A percentile compares a stretch with the other conserved stretches of the same genome.
These are phyloP conservation scores for Yponomeuta plumbellus DNA, from an alignment of 2,888 invertebrate species.

Conservation along the genomic window DNA sequence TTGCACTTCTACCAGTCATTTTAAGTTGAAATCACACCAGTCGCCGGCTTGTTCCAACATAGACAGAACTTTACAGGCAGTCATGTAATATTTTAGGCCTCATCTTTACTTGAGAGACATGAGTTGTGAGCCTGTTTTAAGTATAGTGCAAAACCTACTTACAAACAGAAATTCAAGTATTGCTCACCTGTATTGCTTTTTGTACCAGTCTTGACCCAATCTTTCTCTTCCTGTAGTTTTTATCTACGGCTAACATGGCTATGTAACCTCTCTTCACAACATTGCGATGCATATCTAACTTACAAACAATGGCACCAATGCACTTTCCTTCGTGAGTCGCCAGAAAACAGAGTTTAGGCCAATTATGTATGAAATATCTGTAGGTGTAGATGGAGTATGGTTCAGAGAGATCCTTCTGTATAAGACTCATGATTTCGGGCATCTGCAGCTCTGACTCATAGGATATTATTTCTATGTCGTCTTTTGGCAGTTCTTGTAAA, in stretches of 20 bases:
- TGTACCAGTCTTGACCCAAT: constrained; percentile 92
- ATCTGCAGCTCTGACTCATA: constrained; percentile 98
- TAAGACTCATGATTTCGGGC: constrained; percentile 99
- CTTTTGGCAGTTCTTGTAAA: constrained; percentile 38
- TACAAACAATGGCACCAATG: constrained; percentile 99
- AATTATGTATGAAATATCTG: constrained; percentile 99
- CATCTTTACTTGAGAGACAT: no score
- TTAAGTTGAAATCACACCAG: no score
- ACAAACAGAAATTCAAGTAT: constrained; percentile 11
- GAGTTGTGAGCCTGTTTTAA: no score
- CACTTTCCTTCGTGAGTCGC: constrained; percentile 91
- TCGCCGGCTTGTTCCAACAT: no score
- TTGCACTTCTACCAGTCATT: no score
- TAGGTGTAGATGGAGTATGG: constrained; percentile 99
- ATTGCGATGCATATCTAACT: constrained; percentile 94
- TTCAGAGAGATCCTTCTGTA: constrained; percentile 99
- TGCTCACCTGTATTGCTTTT: constrained; percentile 82
- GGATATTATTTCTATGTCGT: constrained; percentile 63
- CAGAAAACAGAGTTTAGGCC: constrained; percentile 99
- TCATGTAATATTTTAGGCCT: no score
- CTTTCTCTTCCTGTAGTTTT: constrained; percentile 93
- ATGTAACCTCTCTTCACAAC: constrained; percentile 97
- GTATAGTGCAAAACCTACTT: background rate
- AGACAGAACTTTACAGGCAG: no score
- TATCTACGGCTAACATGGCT: constrained; percentile 99